Evolutionary conservation across 2,113 vertebrate species (phyloP), one percentile per base, ranked within the genome.

Genomic region (Coracopsis vasa): DNA sequence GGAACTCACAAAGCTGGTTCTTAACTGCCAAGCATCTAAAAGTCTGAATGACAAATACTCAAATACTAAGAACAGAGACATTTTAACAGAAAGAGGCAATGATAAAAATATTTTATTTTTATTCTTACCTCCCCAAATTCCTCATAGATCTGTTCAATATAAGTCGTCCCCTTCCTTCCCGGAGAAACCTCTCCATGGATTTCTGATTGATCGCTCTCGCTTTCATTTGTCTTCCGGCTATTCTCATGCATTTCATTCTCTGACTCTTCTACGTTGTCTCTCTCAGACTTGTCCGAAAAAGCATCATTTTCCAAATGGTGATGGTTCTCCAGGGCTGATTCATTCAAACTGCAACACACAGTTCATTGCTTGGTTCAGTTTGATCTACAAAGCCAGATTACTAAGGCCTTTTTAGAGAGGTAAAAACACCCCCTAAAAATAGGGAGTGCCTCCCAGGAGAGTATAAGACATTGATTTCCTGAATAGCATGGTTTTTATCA

Each of bases 211-310:
- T 99, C 99, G 1, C 98, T 97, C 88, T 99, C 98, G 0, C 99
- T 99, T 94, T 99, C 99, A 16, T 98, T 98, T 1, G 98, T 99
- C 97, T 98, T 97, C 85, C 98, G 95, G 61, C 98, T 98, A 24
- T 97, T 98, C 60, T 99, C 99, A 17, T 98, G 98, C 10, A 95
- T 96, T 35, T 98, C 98, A 0, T 97, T 96, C 77, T 99, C 99
- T 0, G 99, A 99, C 92, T 99, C 99, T 33, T 99, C 99, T 0
- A 98, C 56, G 11, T 97, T 98, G 86, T 99, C 99, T n/a, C 98
- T 98, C 96, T 99, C 99, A 0, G 98, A 99, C 94, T 99, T 99
- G 98, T 99, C 99, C 0, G 99, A 99, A 93, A 98, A 98, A 33
- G 98, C 98, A 5, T 99, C 99, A 0, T 98, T 98, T 97, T 99